phyloP scores from a whole-genome alignment of 2,888 invertebrate species.

The Netelia inedita region DNA sequence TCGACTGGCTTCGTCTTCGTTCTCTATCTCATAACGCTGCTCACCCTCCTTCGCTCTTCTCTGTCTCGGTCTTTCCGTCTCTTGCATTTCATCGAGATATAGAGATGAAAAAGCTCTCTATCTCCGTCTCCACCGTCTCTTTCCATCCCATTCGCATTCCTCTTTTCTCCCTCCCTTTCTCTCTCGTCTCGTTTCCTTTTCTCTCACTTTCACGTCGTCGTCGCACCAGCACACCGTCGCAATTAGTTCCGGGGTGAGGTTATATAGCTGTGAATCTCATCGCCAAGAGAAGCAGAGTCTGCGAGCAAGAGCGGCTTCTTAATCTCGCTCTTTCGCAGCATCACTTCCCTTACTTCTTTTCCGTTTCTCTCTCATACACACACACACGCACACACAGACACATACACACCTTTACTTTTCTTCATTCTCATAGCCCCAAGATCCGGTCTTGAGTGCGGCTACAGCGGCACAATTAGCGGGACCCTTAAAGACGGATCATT shows the following conservation, averaged over 20 bases:
- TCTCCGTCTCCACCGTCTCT: constrained; percentile 28
- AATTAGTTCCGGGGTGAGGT: constrained; percentile 72
- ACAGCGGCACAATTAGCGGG: constrained; percentile 77
- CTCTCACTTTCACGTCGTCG: constrained; percentile 46
- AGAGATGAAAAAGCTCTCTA: constrained; percentile 53
- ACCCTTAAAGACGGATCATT: constrained; percentile 81
- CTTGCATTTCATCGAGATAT: constrained; percentile 46
- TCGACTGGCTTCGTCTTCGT: constrained; percentile 45
- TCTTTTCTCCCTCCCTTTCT: constrained; percentile 28
- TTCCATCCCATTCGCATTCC: constrained; percentile 52
- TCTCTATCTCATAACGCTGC: constrained; percentile 39
- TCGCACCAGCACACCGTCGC: constrained; percentile 45
- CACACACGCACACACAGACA: constrained; percentile 16
- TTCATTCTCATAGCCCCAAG: constrained; percentile 46
- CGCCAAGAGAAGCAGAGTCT: constrained; percentile 33
- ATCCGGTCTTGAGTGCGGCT: constrained; percentile 49
- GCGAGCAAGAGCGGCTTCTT: constrained; percentile 21
- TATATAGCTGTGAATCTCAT: constrained; percentile 44
- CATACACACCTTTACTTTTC: constrained; percentile 43
- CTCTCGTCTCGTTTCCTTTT: constrained; percentile 50
- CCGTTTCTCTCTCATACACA: constrained; percentile 23
- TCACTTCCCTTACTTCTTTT: background rate
- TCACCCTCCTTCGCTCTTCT: constrained; percentile 12
- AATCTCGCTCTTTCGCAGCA: constrained; percentile 21
- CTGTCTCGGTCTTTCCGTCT: constrained; percentile 34